Base-by-base conservation (phyloP, 2,797 vertebrate species). In the Enteromius radiatus region DNA sequence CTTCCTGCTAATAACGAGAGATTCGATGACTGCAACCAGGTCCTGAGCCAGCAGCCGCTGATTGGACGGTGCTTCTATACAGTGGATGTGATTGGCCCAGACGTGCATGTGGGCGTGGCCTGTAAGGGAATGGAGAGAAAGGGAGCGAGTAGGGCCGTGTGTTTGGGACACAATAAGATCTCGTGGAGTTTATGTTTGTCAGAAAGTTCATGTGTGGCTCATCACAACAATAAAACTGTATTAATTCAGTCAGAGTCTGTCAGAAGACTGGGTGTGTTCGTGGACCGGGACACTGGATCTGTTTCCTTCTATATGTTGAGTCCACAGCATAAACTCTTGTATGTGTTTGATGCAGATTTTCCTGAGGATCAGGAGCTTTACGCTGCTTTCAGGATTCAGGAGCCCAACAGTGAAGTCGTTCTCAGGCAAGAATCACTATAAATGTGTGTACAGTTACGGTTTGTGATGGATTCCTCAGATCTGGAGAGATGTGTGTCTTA, bases 171-270 rank as follows among this genome's bases (percentile, higher is more conserved):
- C 14, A 74, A 64, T 73, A 2, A 49, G 0, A 19, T 23, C 17
- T 81, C 79, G 0, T 81, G 69, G 79, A 74, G 38, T 70, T 81
- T 81, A 19, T 7, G n/a, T n/a, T 81, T 43, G 26, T 81, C 69
- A 9, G 7, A 73, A 11, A 36, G 26, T 15, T 7, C 15, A 17
- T 71, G 4, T 59, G 10, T 12, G 12, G 69, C 54, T 33, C 8
- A 19, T 26, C 41, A 74, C 23, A 19, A 74, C 54, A 5, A 38
- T 0, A 38, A 23, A 9, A 19, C 19, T 1, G 26, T 33, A 19
- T 23, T 7, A 15, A 10, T 81, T 49, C 33, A 3, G 4, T 5
- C 54, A 1, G 10, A 45, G 23, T 4, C 28, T 1, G 1, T 63
- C 3, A 19, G 21, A 10, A 49, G 36, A 7, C 7, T 74, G 1